A percentile compares a stretch with the other conserved stretches of the same genome.
phyloP scores from a whole-genome alignment of 2,888 invertebrate genomes.

The Pogonocherus hispidulus region DNA sequence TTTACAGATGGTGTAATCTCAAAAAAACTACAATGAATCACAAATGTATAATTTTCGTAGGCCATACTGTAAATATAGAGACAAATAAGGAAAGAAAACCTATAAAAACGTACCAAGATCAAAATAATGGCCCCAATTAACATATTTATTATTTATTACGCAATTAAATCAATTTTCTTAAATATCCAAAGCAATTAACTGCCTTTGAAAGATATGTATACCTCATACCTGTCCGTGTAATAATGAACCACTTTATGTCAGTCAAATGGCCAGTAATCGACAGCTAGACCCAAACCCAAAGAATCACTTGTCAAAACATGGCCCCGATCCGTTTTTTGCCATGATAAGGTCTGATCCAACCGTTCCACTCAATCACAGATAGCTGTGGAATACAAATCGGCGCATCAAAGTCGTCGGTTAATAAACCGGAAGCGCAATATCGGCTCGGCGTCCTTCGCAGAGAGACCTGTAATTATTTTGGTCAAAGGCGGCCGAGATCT shows the following conservation, averaged over 20 bases:
- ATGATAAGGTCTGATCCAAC: background rate
- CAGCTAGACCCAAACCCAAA: background rate
- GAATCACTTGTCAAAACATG: background rate
- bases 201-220: too few species aligned
- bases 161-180: too few species aligned
- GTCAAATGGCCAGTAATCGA: background rate
- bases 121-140: too few species aligned
- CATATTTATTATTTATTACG: too few species aligned
- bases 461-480: constrained; percentile 39
- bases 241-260: background rate
- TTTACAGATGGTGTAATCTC: too few species aligned
- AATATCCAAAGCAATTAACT: too few species aligned
- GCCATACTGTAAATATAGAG: too few species aligned
- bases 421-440: constrained; percentile 46
- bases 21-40: too few species aligned
- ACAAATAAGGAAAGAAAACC: too few species aligned
- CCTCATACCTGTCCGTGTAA: too few species aligned
- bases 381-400: constrained; percentile 35
- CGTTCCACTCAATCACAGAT: constrained; percentile 7
- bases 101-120: too few species aligned
- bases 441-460: constrained; percentile 35
- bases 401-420: constrained; percentile 43
- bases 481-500: background rate
- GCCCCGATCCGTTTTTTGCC: background rate
- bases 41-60: too few species aligned